Conservation (phyloP, 2,797 vertebrate species). For the Gymnoscopelus braueri region DNA sequence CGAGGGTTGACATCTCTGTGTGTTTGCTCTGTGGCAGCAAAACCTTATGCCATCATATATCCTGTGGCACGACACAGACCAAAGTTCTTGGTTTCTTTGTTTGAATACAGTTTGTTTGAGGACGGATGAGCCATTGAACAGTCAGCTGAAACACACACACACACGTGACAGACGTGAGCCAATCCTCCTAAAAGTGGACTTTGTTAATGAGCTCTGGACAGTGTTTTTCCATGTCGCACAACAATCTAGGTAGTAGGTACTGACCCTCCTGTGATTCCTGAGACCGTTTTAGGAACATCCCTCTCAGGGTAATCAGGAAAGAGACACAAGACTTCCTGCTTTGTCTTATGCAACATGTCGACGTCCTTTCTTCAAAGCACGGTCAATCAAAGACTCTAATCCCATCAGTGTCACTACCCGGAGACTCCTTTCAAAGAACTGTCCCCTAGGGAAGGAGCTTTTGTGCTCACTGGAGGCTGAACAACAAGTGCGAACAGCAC, state of each 20-base stretch:
- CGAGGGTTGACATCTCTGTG: constrained; percentile 52
- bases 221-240: constrained; percentile 11
- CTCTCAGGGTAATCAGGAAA: constrained; percentile 7
- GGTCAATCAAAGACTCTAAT: constrained; percentile 72
- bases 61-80: constrained; percentile 13
- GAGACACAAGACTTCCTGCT: constrained; percentile 27
- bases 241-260: constrained; percentile 4
- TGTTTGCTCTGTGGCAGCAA: constrained; percentile 40
- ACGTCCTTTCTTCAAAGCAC: constrained; percentile 58
- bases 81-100: constrained; percentile 43
- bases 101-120: constrained; percentile 19
- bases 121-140: constrained; percentile 9
- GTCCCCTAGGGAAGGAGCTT: constrained; percentile 32
- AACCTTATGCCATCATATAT: constrained; percentile 3
- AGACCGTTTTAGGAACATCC: constrained; percentile 31
- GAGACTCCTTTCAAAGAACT: constrained; percentile 50
- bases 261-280: constrained; percentile 26
- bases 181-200: too few relatives aligned
- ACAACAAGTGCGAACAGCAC: not conserved
- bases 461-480: constrained; percentile 36
- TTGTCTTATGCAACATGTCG: constrained; percentile 61
- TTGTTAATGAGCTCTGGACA: too few relatives aligned
- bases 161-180: too few relatives aligned
- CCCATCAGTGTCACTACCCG: constrained; percentile 67
- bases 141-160: constrained; percentile 8